Percentiles rank a stretch among this genome's conserved stretches.
phyloP scores from a whole-genome alignment of 2,113 vertebrate genomes.

The Pyxicephalus adspersus region DNA sequence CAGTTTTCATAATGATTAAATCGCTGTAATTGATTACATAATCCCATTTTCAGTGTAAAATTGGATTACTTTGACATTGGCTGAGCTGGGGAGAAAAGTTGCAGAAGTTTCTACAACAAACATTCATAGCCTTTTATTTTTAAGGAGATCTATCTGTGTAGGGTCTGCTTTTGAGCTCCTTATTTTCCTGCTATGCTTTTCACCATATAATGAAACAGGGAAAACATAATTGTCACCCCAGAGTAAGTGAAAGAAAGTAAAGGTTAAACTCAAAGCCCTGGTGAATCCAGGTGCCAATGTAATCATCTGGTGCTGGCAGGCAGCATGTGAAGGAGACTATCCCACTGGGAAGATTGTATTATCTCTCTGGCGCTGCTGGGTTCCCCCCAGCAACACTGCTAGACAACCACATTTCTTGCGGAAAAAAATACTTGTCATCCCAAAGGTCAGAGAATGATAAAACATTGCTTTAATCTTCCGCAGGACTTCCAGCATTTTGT shows the following conservation, averaged over 20 bases:
- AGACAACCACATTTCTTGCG: background rate
- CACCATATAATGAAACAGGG: too few species aligned
- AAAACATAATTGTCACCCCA: background rate
- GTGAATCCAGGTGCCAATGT: constrained; percentile 23
- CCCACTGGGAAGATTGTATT: constrained; percentile 24
- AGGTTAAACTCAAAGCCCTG: background rate
- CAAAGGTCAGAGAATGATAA: constrained; percentile 10
- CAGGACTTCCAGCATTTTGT: background rate
- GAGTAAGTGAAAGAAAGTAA: constrained; percentile 20
- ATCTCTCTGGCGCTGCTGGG: constrained; percentile 12
- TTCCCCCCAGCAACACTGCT: constrained; percentile 20
- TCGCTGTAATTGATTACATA: too few species aligned
- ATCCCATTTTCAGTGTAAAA: too few species aligned
- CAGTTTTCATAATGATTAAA: too few species aligned
- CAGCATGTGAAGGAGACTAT: constrained; percentile 28
- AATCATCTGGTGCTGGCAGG: constrained; percentile 11
- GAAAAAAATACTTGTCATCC: constrained; percentile 21
- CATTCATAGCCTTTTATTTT: too few species aligned
- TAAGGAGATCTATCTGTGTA: too few species aligned
- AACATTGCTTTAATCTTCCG: background rate
- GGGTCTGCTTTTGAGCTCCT: too few species aligned
- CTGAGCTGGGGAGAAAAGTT: too few species aligned
- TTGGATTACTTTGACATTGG: too few species aligned
- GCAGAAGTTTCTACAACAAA: too few species aligned
- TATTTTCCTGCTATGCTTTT: too few species aligned